phyloP scores from a whole-genome alignment of 35 echinoderm and acorn worm genomes.

The Stichopus chloronotus region DNA sequence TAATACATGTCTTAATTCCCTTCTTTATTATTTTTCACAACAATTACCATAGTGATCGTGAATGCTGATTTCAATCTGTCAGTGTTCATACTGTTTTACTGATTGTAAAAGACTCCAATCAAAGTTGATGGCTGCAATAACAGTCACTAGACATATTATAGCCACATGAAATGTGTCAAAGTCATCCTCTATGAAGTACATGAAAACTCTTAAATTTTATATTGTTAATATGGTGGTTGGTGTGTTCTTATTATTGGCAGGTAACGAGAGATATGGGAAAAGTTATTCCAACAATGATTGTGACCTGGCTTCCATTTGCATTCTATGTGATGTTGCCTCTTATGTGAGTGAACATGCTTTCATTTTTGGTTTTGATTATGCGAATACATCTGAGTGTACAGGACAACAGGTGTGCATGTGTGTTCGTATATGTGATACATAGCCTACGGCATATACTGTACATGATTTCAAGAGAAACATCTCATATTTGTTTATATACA shows the following conservation, averaged over 20 bases:
- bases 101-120: too few species aligned
- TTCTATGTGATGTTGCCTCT: slow-evolving; percentile 51
- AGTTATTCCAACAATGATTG: slow-evolving; percentile 38
- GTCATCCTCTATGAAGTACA: too few species aligned
- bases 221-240: neutral
- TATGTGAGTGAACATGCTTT: slow-evolving; percentile 26
- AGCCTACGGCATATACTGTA: neutral
- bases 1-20: too few species aligned
- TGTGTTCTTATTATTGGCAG: neutral
- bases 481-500: neutral
- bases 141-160: too few species aligned
- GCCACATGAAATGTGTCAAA: too few species aligned
- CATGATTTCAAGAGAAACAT: neutral
- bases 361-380: neutral
- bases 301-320: slow-evolving; percentile 18
- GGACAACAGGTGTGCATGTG: neutral
- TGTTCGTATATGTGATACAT: neutral
- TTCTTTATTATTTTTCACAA: too few species aligned
- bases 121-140: too few species aligned
- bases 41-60: too few species aligned
- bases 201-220: too few species aligned
- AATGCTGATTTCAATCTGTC: too few species aligned
- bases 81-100: too few species aligned
- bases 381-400: neutral
- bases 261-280: slow-evolving; percentile 31